Conservation (phyloP, 2,113 vertebrate genomes). For the Pygoscelis antarcticus region DNA sequence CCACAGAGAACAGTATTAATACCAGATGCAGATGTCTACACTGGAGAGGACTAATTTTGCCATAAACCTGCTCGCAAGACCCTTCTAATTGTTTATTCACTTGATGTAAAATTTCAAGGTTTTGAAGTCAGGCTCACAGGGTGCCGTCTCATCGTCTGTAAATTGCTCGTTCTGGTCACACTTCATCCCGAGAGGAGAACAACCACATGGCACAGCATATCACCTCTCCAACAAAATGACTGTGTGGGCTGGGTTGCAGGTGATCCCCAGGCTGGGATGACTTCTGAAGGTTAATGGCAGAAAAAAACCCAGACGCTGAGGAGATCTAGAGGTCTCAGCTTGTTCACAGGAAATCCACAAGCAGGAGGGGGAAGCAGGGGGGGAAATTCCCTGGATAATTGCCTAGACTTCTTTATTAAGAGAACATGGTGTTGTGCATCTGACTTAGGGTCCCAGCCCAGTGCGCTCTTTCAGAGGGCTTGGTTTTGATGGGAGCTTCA, state of each 20-base stretch:
- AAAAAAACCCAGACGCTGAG: background rate
- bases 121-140: background rate
- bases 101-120: background rate
- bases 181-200: background rate
- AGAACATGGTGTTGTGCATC: background rate
- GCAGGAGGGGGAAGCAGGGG: background rate
- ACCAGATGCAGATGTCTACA: background rate
- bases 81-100: background rate
- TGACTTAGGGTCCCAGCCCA: background rate
- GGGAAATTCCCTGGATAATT: background rate
- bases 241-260: background rate
- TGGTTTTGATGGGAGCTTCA: background rate
- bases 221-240: background rate
- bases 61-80: background rate
- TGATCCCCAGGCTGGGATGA: background rate
- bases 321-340: background rate
- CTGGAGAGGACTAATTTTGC: background rate
- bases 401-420: background rate
- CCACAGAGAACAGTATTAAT: background rate
- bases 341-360: constrained; percentile 13
- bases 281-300: background rate
- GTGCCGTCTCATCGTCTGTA: background rate
- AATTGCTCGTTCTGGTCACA: background rate
- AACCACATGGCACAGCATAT: background rate
- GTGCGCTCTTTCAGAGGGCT: background rate